Conservation (phyloP, 2,797 vertebrate species). For the Oophaga sylvatica region DNA sequence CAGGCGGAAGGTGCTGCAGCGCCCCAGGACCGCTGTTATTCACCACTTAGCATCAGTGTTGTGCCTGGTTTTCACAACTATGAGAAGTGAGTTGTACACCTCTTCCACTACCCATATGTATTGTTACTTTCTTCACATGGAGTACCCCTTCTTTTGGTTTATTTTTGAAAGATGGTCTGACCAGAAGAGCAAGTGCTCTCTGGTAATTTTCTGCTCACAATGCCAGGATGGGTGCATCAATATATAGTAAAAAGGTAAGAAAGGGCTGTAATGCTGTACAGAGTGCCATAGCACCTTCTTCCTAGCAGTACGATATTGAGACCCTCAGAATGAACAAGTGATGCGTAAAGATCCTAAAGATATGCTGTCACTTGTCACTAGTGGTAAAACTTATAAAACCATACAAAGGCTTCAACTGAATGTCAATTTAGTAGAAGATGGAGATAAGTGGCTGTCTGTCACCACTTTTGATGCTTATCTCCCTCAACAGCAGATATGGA, state of each 20-base stretch:
- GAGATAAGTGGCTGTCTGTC: too few species aligned
- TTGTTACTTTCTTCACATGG: too few species aligned
- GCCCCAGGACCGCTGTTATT: too few species aligned
- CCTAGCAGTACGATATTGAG: background rate
- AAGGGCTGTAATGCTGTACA: background rate
- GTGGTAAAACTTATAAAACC: background rate
- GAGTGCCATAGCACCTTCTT: background rate
- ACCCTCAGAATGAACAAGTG: background rate
- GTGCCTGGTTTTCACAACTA: too few species aligned
- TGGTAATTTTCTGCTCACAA: background rate
- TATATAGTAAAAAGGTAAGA: background rate
- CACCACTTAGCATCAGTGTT: too few species aligned
- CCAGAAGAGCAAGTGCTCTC: too few species aligned
- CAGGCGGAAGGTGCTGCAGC: too few species aligned
- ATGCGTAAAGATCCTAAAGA: background rate
- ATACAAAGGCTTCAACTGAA: background rate
- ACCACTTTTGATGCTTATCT: background rate
- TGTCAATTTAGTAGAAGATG: background rate
- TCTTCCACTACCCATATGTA: too few species aligned
- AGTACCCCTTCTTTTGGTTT: too few species aligned
- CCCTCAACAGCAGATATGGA: background rate
- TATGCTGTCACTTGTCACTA: background rate
- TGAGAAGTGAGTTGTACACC: too few species aligned
- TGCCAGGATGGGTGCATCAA: background rate
- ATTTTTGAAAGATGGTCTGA: too few species aligned